phyloP scores from a whole-genome alignment of 2,113 vertebrate species.

The Artemisiospiza belli region DNA sequence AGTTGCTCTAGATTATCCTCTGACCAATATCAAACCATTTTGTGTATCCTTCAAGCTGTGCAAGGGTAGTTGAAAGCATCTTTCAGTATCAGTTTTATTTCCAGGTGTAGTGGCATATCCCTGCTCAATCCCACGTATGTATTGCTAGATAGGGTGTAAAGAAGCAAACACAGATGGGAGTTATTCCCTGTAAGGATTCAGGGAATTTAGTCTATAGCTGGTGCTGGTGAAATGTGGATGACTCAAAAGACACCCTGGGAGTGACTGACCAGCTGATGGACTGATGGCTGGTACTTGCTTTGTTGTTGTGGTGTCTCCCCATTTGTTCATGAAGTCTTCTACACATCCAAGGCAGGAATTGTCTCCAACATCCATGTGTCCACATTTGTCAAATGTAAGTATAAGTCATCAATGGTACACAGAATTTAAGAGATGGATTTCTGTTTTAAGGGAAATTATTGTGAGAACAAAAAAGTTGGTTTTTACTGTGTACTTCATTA shows the following conservation, averaged over 20 bases:
- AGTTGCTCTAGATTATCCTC: background rate
- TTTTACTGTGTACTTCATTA: background rate
- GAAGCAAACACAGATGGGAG: background rate
- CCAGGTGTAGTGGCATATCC: background rate
- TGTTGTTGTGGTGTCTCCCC: background rate
- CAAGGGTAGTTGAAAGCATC: background rate
- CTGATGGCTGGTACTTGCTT: background rate
- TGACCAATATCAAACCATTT: background rate
- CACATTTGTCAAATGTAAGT: background rate
- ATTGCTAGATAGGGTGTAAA: background rate
- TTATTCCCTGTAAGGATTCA: background rate
- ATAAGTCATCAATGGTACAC: background rate
- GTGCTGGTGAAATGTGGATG: background rate
- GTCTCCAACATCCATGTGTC: background rate
- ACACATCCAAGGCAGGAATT: background rate
- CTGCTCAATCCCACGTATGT: rapidly evolving
- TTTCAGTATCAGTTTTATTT: background rate
- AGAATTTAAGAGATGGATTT: background rate
- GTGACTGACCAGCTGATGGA: background rate
- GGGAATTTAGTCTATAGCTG: background rate
- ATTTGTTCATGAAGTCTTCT: background rate
- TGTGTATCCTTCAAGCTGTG: background rate
- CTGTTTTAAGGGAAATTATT: background rate
- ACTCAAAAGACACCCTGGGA: background rate
- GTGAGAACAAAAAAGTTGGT: background rate